Conservation (phyloP, 2,888 invertebrate genomes). For the Miltochrista miniata region DNA sequence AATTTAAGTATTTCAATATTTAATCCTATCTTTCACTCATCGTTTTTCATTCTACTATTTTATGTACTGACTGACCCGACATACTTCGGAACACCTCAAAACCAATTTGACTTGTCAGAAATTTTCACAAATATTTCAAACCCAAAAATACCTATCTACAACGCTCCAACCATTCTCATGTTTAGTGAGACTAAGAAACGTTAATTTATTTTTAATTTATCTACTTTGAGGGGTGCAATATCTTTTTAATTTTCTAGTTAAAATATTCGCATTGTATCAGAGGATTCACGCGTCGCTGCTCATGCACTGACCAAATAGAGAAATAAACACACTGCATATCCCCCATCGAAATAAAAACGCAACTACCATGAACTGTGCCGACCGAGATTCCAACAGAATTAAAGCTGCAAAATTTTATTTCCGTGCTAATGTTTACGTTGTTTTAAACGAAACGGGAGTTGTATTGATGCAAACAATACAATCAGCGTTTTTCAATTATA, state of each 20-base stretch:
- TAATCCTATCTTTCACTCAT: no score
- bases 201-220: no score
- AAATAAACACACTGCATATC: constrained; percentile 70
- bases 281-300: constrained; percentile 74
- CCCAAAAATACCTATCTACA: no score
- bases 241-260: constrained; percentile 56
- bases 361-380: constrained; percentile 35
- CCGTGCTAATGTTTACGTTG: constrained; percentile 31
- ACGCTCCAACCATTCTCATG: no score
- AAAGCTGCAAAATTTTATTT: constrained; percentile 28
- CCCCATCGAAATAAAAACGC: constrained; percentile 43
- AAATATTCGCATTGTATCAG: constrained; percentile 70
- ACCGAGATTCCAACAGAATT: constrained; percentile 33
- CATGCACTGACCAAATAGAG: constrained; percentile 66
- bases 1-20: no score
- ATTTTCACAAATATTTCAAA: no score
- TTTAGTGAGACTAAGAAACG: no score
- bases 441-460: constrained; percentile 3
- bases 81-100: no score
- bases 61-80: no score
- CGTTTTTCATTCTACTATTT: no score
- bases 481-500: constrained; percentile 11
- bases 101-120: no score
- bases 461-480: constrained; percentile 4
- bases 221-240: no score